These are phyloP conservation scores for Lates calcarifer DNA, from an alignment of 2,113 vertebrate species.

Conservation along the genomic window DNA sequence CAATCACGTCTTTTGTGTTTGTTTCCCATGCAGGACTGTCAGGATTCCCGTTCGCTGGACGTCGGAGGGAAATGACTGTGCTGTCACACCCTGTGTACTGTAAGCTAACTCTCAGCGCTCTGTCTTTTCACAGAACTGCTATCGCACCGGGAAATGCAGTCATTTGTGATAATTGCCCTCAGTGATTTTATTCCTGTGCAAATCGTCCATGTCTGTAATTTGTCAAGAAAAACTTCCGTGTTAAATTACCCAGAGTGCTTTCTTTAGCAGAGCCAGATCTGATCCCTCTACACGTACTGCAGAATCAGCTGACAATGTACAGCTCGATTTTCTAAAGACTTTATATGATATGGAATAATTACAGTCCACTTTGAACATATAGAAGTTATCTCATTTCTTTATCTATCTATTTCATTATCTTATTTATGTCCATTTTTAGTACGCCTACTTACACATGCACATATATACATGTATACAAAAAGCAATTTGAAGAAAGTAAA, in stretches of 20 bases:
- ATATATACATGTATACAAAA: too few species aligned
- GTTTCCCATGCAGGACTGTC: neutral
- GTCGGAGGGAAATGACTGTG: constrained; percentile 32
- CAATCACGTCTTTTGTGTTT: neutral
- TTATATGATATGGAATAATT: too few species aligned
- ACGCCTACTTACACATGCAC: too few species aligned
- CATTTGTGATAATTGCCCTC: constrained; percentile 55
- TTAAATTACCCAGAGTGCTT: constrained; percentile 56
- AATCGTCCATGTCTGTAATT: constrained; percentile 62
- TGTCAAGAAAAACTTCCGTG: constrained; percentile 60
- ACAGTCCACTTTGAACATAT: too few species aligned
- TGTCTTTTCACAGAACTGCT: neutral
- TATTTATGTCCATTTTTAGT: too few species aligned
- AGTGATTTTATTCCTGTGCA: constrained; percentile 48
- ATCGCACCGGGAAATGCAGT: constrained; percentile 34
- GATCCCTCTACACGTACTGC: constrained; percentile 11
- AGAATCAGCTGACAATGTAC: neutral
- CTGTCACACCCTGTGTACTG: constrained; percentile 41
- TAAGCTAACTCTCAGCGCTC: constrained; percentile 4
- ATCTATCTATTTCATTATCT: too few species aligned
- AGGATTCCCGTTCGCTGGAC: neutral
- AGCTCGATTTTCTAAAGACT: too few species aligned
- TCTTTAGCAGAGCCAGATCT: constrained; percentile 10
- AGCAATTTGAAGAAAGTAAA: too few species aligned
- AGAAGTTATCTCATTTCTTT: too few species aligned